phyloP scores from a whole-genome alignment of 2,113 vertebrate genomes.

The Scomber japonicus region DNA sequence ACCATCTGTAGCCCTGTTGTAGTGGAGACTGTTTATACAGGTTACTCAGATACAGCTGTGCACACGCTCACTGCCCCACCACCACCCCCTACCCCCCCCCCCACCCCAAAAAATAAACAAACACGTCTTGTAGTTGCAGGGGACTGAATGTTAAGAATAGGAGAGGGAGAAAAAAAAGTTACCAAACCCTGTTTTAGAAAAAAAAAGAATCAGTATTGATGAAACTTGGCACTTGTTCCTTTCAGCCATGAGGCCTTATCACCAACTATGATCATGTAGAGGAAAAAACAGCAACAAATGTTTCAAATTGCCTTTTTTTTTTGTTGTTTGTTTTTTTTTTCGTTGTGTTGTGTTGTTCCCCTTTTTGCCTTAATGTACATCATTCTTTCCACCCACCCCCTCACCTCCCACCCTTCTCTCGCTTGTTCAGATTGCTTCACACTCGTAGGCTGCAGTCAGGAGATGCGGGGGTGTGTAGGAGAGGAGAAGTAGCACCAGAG shows the following conservation, averaged over 20 bases:
- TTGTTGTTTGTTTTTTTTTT: background rate
- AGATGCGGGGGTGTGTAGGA: constrained; percentile 18
- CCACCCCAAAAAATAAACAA: background rate
- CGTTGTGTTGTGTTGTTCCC: background rate
- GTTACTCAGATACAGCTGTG: constrained; percentile 29
- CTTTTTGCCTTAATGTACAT: constrained; percentile 73
- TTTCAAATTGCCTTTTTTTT: constrained; percentile 19
- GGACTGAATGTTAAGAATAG: constrained; percentile 64
- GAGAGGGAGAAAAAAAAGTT: constrained; percentile 15
- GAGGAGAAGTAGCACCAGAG: constrained; percentile 27
- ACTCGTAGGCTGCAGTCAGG: constrained; percentile 27
- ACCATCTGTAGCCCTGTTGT: constrained; percentile 50
- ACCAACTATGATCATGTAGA: constrained; percentile 38
- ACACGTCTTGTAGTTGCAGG: background rate
- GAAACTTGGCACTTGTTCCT: constrained; percentile 15
- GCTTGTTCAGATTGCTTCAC: constrained; percentile 24
- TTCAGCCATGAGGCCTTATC: constrained; percentile 75
- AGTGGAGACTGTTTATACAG: constrained; percentile 37
- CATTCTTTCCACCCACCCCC: background rate
- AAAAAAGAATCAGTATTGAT: constrained; percentile 18
- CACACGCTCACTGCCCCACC: constrained; percentile 8
- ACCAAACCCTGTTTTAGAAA: constrained; percentile 1
- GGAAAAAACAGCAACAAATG: constrained; percentile 14
- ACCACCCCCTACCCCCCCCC: background rate
- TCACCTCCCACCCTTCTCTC: background rate